Percentiles rank a stretch among this genome's conserved stretches.
Evolutionary conservation across 2,888 invertebrate species (phyloP).

Genomic region (Embidobia sp.): DNA sequence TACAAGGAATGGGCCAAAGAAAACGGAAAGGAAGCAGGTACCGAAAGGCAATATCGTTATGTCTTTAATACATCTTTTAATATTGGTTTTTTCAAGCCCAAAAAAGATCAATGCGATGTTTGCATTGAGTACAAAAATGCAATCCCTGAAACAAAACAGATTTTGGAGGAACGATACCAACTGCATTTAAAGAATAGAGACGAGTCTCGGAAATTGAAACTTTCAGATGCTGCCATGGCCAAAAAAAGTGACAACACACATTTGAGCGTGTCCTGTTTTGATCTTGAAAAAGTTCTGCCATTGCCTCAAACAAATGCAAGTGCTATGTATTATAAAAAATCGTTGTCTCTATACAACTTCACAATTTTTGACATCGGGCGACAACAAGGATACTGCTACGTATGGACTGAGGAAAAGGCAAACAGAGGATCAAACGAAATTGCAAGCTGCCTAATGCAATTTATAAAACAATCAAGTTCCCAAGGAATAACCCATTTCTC

Average conservation of each 20-base stretch:
- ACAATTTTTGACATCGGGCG: constrained; percentile 60
- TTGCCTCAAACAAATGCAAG: constrained; percentile 18
- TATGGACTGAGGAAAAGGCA: constrained; percentile 68
- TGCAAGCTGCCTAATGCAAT: not conserved
- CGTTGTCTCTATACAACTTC: constrained; percentile 64
- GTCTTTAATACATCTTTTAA: constrained; percentile 35
- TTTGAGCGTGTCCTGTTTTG: constrained; percentile 34
- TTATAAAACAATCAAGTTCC: not conserved
- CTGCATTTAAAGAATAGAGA: constrained; percentile 60
- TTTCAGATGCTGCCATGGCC: constrained; percentile 3
- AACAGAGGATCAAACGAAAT: constrained; percentile 69
- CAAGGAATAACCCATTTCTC: not conserved
- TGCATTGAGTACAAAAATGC: constrained; percentile 21
- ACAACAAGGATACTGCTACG: constrained; percentile 65
- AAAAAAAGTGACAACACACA: constrained; percentile 7
- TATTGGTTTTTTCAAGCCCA: constrained; percentile 47
- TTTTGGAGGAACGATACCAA: constrained; percentile 48
- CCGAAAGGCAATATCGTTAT: constrained; percentile 29
- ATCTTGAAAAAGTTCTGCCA: constrained; percentile 49
- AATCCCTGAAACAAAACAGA: not conserved
- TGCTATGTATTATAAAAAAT: constrained; percentile 62
- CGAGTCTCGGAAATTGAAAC: constrained; percentile 53
- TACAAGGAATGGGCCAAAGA: not conserved
- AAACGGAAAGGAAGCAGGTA: constrained; percentile 1
- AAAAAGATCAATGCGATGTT: constrained; percentile 69